Base-by-base conservation (phyloP, 2,113 vertebrate species). In the Hippocampus abdominalis region DNA sequence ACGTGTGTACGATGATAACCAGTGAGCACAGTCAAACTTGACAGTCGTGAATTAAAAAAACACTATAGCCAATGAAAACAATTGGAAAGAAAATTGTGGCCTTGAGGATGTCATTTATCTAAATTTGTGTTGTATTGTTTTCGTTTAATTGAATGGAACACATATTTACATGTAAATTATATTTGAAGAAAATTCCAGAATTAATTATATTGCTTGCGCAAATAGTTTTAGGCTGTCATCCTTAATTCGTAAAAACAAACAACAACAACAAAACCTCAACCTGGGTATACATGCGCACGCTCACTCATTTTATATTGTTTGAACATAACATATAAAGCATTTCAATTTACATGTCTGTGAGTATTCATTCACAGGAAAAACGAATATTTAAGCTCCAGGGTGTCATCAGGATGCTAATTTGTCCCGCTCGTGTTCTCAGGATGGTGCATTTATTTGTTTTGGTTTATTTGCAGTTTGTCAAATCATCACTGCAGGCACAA, bases 91-190 rank as follows among this genome's bases (percentile, higher is more conserved):
- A 94, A 95, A 93, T 88, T 89, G 87, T 75, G 89, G 91, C 93
- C 94, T 95, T 89, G 90, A 91, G 94, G 94, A 93, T 88, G 83
- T 93, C 86, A 93, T 93, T 92, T 93, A 85, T 73, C 84, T 89
- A 91, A 87, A 81, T 78, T 75, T 74, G 84, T 70, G 82, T 78
- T 82, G 85, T 82, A 74, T 90, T 83, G 70, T 87, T 88, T 84
- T 82, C 32, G 90, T 90, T 88, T 83, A 75, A 86, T 91, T 89
- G 82, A 73, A 85, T 70, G 79, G 79, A 87, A 89, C 92, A 90
- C 84, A 85, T 93, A 95, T 96, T 96, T 94, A 93, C 93, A 95
- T 95, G 93, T 92, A 96, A 96, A 96, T 95, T 81, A 93, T 93
- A 92, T 90, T 92, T 86, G 92, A 93, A 91, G 92, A 93, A 92